phyloP scores from a whole-genome alignment of 2,113 vertebrate genomes.

The Podiceps cristatus region DNA sequence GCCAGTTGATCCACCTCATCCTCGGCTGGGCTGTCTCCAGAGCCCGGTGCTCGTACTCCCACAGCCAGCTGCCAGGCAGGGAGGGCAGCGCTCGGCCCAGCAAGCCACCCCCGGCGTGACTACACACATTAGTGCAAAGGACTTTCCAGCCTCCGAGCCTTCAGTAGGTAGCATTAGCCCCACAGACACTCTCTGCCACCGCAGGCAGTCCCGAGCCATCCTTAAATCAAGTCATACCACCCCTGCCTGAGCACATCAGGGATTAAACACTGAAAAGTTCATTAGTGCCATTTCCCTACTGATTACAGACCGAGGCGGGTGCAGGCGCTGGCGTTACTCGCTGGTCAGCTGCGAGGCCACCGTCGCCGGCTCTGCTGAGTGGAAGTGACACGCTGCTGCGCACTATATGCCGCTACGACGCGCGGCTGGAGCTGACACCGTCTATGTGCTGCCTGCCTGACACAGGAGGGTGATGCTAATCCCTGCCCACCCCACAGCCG shows the following conservation, averaged over 20 bases:
- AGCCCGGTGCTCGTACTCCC: neutral
- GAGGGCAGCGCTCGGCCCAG: accelerated
- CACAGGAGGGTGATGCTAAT: neutral
- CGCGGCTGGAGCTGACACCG: neutral
- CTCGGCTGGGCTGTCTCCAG: neutral
- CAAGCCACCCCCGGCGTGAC: accelerated
- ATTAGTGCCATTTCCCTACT: neutral
- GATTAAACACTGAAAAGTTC: neutral
- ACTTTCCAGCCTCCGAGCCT: neutral
- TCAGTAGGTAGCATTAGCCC: neutral
- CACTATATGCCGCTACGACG: accelerated
- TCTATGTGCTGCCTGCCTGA: neutral
- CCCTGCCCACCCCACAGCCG: neutral
- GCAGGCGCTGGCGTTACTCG: accelerated
- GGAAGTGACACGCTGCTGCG: neutral
- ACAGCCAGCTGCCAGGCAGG: neutral
- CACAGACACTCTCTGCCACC: neutral
- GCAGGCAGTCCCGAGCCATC: neutral
- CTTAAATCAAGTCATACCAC: neutral
- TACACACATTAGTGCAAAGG: neutral
- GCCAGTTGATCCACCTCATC: neutral
- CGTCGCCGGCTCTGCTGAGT: neutral
- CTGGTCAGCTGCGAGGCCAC: neutral
- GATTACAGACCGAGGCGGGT: neutral
- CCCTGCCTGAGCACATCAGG: neutral